Percentiles rank a stretch among this genome's conserved stretches.
These are phyloP conservation scores for Valencia hispanica DNA, from an alignment of 2,797 vertebrate genomes.

Conservation along the genomic window DNA sequence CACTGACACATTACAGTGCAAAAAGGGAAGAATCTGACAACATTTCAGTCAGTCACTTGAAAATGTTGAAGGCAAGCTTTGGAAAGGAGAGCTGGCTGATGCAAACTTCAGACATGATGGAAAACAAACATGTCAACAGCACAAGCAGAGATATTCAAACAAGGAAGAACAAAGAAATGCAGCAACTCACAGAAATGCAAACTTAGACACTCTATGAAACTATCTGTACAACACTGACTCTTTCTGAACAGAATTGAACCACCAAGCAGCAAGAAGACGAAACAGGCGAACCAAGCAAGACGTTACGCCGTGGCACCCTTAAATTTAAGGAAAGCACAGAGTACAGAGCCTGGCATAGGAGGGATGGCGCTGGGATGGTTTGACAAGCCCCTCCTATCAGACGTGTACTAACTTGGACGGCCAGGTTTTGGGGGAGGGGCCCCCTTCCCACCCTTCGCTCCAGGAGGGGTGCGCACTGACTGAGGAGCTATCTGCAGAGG, in stretches of 20 bases:
- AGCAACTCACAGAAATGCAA: slow-evolving; percentile 36
- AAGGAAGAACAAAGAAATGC: slow-evolving; percentile 34
- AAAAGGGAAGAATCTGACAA: slow-evolving; percentile 47
- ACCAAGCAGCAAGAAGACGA: slow-evolving; percentile 58
- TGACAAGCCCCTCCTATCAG: slow-evolving; percentile 65
- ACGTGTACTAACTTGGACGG: slow-evolving; percentile 84
- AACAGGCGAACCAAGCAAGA: slow-evolving; percentile 62
- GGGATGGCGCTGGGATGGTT: slow-evolving; percentile 22
- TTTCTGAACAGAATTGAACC: slow-evolving; percentile 40
- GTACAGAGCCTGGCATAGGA: slow-evolving; percentile 31
- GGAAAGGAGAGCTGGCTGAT: slow-evolving; percentile 48
- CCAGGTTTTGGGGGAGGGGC: slow-evolving; percentile 77
- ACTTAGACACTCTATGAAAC: slow-evolving; percentile 27
- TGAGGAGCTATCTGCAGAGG: slow-evolving; percentile 83
- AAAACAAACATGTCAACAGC: slow-evolving; percentile 65
- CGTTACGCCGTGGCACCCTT: slow-evolving; percentile 27
- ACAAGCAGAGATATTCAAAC: slow-evolving; percentile 61
- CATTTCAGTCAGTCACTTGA: slow-evolving; percentile 54
- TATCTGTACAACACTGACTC: slow-evolving; percentile 43
- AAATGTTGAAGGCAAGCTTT: slow-evolving; percentile 72
- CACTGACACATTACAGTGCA: slow-evolving; percentile 40
- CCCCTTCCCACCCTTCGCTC: slow-evolving; percentile 78
- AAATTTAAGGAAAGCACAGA: slow-evolving; percentile 53
- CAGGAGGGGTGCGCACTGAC: slow-evolving; percentile 78
- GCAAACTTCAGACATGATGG: slow-evolving; percentile 51